A percentile compares a stretch with the other conserved stretches of the same genome.
Evolutionary conservation across 2,113 vertebrate genomes (phyloP).

Genomic region (Dipodomys ordii): DNA sequence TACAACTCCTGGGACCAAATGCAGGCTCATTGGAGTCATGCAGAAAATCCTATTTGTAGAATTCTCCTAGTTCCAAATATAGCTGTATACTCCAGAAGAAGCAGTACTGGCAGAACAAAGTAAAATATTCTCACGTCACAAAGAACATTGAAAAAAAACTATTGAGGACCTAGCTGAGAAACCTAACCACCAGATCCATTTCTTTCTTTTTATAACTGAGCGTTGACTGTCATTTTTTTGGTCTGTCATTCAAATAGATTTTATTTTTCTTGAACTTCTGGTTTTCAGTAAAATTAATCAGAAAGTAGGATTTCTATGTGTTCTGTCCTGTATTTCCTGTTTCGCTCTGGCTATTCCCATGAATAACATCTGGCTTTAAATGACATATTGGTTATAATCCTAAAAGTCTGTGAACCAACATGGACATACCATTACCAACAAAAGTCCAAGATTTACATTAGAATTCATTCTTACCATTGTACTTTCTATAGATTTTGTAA

Average conservation of each 20-base stretch:
- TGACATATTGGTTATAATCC: neutral
- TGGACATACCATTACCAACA: neutral
- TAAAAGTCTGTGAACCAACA: neutral
- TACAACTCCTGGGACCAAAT: neutral
- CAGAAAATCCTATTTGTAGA: neutral
- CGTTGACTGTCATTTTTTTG: neutral
- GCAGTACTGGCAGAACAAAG: conserved; percentile 4
- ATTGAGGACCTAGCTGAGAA: neutral
- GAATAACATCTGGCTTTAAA: neutral
- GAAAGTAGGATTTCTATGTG: neutral
- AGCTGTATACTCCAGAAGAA: neutral
- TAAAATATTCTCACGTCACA: conserved; percentile 16
- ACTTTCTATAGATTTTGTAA: neutral
- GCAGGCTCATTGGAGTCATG: neutral
- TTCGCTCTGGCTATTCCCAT: too few relatives aligned
- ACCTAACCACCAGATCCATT: neutral
- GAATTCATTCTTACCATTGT: neutral
- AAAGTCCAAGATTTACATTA: neutral
- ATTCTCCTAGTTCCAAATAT: neutral
- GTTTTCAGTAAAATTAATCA: neutral
- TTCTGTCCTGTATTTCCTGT: neutral
- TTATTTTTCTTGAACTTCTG: conserved; percentile 12
- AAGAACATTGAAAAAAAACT: neutral
- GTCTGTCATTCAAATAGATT: neutral
- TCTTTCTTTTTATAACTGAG: conserved; percentile 12